Conservation (phyloP, 2,888 invertebrate genomes). For the Neoaliturus tenellus region DNA sequence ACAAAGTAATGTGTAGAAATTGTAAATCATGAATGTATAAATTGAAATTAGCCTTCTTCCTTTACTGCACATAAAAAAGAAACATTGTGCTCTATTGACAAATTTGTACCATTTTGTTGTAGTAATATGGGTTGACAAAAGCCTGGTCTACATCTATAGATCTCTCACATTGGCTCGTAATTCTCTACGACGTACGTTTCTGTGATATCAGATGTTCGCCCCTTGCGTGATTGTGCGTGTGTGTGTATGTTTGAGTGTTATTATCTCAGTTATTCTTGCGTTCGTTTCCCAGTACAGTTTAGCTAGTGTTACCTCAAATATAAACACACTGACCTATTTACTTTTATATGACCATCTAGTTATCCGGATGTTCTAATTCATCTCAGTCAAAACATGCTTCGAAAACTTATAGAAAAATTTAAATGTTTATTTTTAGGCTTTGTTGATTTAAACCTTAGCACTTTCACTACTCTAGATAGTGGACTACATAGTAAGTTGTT, state of each 20-base stretch:
- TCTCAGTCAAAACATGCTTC: conserved; percentile 1
- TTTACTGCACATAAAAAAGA: too few species aligned
- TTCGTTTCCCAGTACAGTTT: not conserved
- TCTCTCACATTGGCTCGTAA: conserved; percentile 50
- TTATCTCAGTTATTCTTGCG: not conserved
- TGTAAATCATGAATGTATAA: too few species aligned
- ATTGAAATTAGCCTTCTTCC: too few species aligned
- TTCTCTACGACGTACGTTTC: conserved; percentile 47
- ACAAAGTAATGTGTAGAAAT: too few species aligned
- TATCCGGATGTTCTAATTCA: not conserved
- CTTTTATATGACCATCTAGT: not conserved
- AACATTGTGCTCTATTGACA: too few species aligned
- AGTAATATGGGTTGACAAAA: conserved; percentile 1
- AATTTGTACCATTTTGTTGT: too few species aligned
- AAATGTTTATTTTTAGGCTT: not conserved
- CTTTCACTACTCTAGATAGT: conserved; percentile 61
- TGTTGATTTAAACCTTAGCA: conserved; percentile 46
- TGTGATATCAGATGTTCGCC: conserved; percentile 35
- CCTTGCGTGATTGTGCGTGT: not conserved
- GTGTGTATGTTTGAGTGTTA: conserved; percentile 22
- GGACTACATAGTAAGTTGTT: conserved; percentile 62
- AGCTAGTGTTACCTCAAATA: conserved; percentile 47
- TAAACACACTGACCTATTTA: conserved; percentile 28
- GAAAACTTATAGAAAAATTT: not conserved
- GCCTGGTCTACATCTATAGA: conserved; percentile 30